phyloP scores from a whole-genome alignment of 1,140 invertebrate species.

The Papilio xuthus region DNA sequence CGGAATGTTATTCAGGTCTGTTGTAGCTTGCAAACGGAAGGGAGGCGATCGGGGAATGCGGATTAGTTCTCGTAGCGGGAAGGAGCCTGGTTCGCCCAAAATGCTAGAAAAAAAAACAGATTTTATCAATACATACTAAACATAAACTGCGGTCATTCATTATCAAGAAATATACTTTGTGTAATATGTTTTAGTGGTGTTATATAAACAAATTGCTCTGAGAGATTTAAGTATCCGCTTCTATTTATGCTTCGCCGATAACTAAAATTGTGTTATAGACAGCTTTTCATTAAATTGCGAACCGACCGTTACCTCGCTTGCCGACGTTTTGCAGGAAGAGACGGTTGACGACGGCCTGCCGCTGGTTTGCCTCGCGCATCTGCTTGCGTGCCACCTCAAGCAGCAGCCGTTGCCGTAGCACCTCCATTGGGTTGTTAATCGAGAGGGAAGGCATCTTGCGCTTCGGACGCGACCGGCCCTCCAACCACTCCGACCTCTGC shows the following conservation, averaged over 20 bases:
- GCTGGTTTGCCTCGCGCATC: constrained; percentile 85
- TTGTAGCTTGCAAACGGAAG: constrained; percentile 45
- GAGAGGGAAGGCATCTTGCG: constrained; percentile 87
- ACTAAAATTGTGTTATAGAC: too few species aligned
- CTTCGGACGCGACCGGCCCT: constrained; percentile 73
- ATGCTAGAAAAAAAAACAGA: constrained; percentile 53
- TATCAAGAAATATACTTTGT: too few species aligned
- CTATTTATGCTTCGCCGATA: too few species aligned
- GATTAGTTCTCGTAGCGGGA: constrained; percentile 70
- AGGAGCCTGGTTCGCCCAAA: constrained; percentile 64
- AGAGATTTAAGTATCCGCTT: too few species aligned
- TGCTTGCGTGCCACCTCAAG: constrained; percentile 88
- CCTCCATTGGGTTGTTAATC: constrained; percentile 90
- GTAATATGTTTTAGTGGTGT: too few species aligned
- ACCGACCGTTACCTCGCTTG: constrained; percentile 76
- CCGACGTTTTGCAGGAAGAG: constrained; percentile 83
- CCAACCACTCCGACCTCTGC: constrained; percentile 59
- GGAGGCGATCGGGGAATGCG: constrained; percentile 41
- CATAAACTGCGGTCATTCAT: too few species aligned
- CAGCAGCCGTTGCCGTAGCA: constrained; percentile 87
- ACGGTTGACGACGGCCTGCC: constrained; percentile 82
- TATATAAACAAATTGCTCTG: too few species aligned
- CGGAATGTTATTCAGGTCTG: constrained; percentile 44
- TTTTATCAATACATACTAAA: too few species aligned
- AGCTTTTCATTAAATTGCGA: too few species aligned